These are phyloP conservation scores for Paedocypris micromegethes DNA, from an alignment of 2,797 vertebrate genomes.

Conservation along the genomic window DNA sequence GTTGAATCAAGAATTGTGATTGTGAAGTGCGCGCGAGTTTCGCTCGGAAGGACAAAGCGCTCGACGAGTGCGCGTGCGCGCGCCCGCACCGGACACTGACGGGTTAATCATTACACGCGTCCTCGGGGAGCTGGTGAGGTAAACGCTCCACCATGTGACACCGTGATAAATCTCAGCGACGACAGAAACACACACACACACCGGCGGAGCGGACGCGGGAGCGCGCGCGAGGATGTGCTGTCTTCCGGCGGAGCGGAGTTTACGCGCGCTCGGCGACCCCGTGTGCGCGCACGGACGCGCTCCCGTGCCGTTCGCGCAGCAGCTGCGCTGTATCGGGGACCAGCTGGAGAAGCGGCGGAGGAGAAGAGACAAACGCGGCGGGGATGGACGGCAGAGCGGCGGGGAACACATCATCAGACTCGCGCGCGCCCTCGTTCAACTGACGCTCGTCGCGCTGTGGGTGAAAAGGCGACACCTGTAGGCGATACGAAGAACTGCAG, in stretches of 20 bases:
- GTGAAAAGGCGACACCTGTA: conserved; percentile 83
- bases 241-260: conserved; percentile 73
- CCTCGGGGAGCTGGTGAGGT: conserved; percentile 87
- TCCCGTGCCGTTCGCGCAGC: conserved; percentile 73
- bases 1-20: no score
- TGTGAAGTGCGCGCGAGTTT: conserved; percentile 19
- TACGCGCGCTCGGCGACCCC: conserved; percentile 72
- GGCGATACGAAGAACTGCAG: conserved; percentile 46
- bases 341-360: conserved; percentile 76
- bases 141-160: conserved; percentile 88
- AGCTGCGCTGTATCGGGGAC: conserved; percentile 85
- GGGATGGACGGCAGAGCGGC: background rate
- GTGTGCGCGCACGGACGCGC: conserved; percentile 61
- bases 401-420: conserved; percentile 45
- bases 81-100: conserved; percentile 55
- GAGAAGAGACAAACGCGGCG: conserved; percentile 25
- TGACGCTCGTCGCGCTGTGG: conserved; percentile 79
- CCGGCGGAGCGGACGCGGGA: background rate
- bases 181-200: conserved; percentile 52
- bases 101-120: conserved; percentile 77
- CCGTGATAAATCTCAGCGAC: conserved; percentile 84
- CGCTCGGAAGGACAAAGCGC: conserved; percentile 51
- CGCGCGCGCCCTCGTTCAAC: conserved; percentile 71
- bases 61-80: conserved; percentile 28
- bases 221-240: conserved; percentile 74